Evolutionary conservation across 1,140 invertebrate genomes (phyloP), one percentile per base, ranked within the genome.

Genomic region (Dreissena polymorpha): DNA sequence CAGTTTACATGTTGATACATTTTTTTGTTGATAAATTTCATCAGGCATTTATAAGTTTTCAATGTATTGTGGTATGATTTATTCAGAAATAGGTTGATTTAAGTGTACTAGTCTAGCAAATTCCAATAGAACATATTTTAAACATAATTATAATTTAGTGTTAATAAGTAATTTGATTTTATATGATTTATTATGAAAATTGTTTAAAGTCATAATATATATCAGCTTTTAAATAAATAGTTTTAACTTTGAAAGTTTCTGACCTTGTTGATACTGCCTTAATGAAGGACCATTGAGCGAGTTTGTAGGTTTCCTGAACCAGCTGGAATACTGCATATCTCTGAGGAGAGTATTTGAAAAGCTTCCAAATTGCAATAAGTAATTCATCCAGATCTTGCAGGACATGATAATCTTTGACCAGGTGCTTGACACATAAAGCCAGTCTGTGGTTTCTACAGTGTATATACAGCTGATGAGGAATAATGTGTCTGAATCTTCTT

Each of bases 271-370:
- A 57, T 25, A 57, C 50, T 60, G 51, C 71, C 53, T 27, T 55
- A 12, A 73, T 60, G 6, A 73, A 13, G n/a, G 51, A 23, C 23
- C 57, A 13, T 21, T 73, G 10, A 7, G 51, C 23, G 14, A 60
- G 53, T 10, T n/a, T n/a, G 63, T 73, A 73, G 13, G 23, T 29
- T 23, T 73, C 71, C 50, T 73, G 71, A 8, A 73, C 53, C 18
- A 55, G 16, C 27, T 76, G 14, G 23, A 76, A 50, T 7, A 76
- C 29, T 14, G 74, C 74, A 76, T 27, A 74, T n/a, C 49, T 12
- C 25, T 65, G 53, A 10, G 57, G 74, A 25, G 75, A 78, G 39
- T 77, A 69, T n/a, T 49, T n/a, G 21, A 78, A 78, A 39, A 78
- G 21, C 63, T 78, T 78, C 57, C 63, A 78, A 21, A 69, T 51